These are phyloP conservation scores for Hydraecia micacea DNA, from an alignment of 2,888 invertebrate genomes.

Conservation along the genomic window DNA sequence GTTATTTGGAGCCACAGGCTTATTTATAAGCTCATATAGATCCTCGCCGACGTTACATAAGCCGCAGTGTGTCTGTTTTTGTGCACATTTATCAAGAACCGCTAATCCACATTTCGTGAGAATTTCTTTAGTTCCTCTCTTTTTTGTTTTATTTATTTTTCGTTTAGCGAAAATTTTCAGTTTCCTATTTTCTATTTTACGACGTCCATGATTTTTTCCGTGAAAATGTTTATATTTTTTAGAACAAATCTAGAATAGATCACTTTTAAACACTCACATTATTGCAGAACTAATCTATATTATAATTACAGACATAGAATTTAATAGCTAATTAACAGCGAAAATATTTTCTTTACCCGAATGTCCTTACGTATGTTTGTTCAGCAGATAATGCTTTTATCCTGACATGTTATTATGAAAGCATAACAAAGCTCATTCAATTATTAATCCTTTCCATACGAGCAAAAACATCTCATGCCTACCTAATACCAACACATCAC, in stretches of 20 bases:
- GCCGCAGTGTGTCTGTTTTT: slow-evolving; percentile 52
- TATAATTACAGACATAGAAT: not conserved
- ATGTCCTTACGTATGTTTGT: slow-evolving; percentile 8
- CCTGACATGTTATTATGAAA: slow-evolving; percentile 2
- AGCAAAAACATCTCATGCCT: not conserved
- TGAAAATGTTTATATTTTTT: not conserved
- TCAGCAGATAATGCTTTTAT: slow-evolving; percentile 44
- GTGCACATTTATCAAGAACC: slow-evolving; percentile 55
- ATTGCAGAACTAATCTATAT: not conserved
- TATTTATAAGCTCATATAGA: slow-evolving; percentile 48
- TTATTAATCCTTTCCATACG: slow-evolving; percentile 7
- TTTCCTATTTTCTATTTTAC: not conserved
- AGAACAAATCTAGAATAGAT: not conserved
- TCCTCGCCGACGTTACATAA: slow-evolving; percentile 35
- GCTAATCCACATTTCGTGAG: slow-evolving; percentile 53
- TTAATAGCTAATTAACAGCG: not conserved
- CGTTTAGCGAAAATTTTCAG: not conserved
- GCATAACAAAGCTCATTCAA: not conserved
- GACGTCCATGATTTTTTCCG: slow-evolving; percentile 3
- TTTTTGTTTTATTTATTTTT: slow-evolving; percentile 30
- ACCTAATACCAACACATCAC: not conserved
- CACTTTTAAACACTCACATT: not conserved
- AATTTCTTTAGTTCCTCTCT: slow-evolving; percentile 22
- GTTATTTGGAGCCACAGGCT: slow-evolving; percentile 44
- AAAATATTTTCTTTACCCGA: slow-evolving; percentile 4